These are phyloP conservation scores for Aradus depressus DNA, from an alignment of 2,888 invertebrate species.

Conservation along the genomic window DNA sequence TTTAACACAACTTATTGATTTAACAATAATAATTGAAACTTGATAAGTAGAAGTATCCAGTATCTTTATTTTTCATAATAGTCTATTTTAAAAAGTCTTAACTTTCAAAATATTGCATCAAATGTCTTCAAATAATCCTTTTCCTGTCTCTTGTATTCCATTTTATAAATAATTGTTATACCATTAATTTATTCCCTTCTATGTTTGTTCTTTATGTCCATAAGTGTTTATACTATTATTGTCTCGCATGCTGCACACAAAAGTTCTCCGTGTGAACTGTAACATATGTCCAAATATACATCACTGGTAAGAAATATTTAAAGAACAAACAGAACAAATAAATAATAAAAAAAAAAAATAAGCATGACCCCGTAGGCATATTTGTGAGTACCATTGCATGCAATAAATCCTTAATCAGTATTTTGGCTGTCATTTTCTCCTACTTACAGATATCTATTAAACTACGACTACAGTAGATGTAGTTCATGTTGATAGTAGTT, in stretches of 20 bases:
- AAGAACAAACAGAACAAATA: no score
- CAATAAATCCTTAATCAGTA: no score
- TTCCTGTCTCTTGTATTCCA: not conserved
- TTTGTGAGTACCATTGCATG: no score
- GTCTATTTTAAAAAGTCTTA: no score
- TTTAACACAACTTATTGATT: not conserved
- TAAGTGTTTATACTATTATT: slow-evolving; percentile 24
- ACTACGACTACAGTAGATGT: no score
- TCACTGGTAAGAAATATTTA: slow-evolving; percentile 42
- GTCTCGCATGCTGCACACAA: slow-evolving; percentile 34
- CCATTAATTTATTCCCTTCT: no score
- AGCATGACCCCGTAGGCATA: slow-evolving; percentile 9
- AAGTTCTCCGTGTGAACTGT: slow-evolving; percentile 38
- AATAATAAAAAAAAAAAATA: slow-evolving; percentile 15
- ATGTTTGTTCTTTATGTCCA: slow-evolving; percentile 8
- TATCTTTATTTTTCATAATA: slow-evolving; percentile 1
- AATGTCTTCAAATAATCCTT: no score
- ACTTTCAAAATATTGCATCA: no score
- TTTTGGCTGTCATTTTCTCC: no score
- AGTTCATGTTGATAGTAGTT: no score
- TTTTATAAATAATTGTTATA: slow-evolving; percentile 5
- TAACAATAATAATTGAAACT: not conserved
- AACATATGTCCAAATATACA: slow-evolving; percentile 49
- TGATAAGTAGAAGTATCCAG: not conserved
- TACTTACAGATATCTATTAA: no score